Evolutionary conservation across 2,797 vertebrate genomes (phyloP).

Genomic region (Limnodromus scolopaceus): DNA sequence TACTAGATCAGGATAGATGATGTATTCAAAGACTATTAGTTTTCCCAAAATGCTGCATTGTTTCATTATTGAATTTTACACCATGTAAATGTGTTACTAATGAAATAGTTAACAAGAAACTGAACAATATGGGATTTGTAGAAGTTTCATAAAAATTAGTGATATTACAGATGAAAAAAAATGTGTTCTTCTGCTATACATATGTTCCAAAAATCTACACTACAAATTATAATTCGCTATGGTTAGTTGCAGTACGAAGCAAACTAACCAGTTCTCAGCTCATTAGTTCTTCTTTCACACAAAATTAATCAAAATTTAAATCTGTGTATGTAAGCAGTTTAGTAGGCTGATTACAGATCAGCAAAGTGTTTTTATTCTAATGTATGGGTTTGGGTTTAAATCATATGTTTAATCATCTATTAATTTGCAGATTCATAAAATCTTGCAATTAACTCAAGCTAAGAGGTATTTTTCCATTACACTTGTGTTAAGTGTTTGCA

Average conservation of each 20-base stretch:
- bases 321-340: background rate
- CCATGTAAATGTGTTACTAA: background rate
- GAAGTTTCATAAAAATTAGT: background rate
- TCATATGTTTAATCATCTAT: background rate
- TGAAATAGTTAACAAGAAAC: background rate
- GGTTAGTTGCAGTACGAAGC: background rate
- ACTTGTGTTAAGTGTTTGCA: background rate
- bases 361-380: background rate
- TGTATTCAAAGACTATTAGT: background rate
- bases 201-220: background rate
- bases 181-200: background rate
- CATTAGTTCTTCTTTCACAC: background rate
- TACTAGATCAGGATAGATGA: background rate
- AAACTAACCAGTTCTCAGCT: background rate
- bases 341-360: background rate
- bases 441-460: background rate
- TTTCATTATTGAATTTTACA: background rate
- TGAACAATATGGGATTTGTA: background rate
- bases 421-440: background rate
- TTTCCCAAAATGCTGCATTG: background rate
- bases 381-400: background rate
- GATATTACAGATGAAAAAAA: background rate
- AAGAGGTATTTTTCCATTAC: background rate
- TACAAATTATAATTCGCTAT: background rate
- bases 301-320: slow-evolving; percentile 11